phyloP scores from a whole-genome alignment of 2,113 vertebrate species.

The Rynchops niger region DNA sequence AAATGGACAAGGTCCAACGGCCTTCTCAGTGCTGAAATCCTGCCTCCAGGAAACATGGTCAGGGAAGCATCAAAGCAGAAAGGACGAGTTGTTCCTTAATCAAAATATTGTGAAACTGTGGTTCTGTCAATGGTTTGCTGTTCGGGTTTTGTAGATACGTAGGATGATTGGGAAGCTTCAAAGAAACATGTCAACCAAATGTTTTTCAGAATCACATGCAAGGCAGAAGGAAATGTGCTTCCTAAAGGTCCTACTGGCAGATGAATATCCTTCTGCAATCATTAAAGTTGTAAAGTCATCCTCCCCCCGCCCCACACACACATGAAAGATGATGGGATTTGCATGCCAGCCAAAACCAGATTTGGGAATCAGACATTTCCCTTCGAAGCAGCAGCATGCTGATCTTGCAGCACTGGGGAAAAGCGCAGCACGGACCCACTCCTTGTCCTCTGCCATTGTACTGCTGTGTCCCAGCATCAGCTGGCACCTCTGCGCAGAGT shows the following conservation, averaged over 20 bases:
- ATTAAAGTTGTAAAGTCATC: slow-evolving; percentile 11
- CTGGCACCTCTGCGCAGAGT: too few relatives aligned
- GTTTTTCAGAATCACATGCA: slow-evolving; percentile 17
- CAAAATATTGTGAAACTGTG: slow-evolving; percentile 29
- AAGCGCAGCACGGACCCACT: neutral
- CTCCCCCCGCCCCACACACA: neutral
- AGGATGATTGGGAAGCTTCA: slow-evolving; percentile 30
- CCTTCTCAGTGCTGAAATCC: neutral
- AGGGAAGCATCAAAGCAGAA: slow-evolving; percentile 20
- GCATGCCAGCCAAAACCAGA: neutral
- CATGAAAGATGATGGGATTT: slow-evolving; percentile 19
- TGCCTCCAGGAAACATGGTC: neutral
- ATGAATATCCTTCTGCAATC: neutral
- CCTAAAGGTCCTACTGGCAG: slow-evolving; percentile 19
- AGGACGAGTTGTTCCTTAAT: neutral
- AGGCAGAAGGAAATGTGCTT: slow-evolving; percentile 59
- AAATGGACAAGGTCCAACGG: neutral
- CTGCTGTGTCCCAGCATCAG: neutral
- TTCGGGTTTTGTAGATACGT: neutral
- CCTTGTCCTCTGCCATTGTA: neutral
- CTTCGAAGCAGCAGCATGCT: neutral
- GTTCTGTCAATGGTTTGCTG: neutral
- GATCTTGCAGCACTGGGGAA: neutral
- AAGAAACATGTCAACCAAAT: slow-evolving; percentile 63
- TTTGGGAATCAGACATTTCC: neutral